phyloP scores from a whole-genome alignment of 2,797 vertebrate species.

The Stomatorhinus walkeri region DNA sequence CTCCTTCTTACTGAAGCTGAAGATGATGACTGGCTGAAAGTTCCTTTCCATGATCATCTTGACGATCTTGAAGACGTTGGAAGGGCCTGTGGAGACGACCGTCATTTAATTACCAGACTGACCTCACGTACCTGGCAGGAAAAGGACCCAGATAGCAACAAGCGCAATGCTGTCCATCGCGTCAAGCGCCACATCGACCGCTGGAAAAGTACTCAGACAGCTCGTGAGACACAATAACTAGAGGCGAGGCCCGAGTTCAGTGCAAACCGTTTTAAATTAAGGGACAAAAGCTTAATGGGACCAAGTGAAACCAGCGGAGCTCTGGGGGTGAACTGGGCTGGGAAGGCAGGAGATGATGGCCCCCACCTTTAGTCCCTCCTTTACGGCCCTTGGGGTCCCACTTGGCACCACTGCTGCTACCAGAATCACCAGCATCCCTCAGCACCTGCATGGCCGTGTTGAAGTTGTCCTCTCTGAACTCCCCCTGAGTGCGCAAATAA shows the following conservation, averaged over 20 bases:
- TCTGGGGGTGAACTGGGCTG: neutral
- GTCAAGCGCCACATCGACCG: neutral
- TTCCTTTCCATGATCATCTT: constrained; percentile 99
- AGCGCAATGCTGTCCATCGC: neutral
- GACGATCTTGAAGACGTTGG: constrained; percentile 97
- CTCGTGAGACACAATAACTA: too few species aligned
- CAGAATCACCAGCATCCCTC: constrained; percentile 79
- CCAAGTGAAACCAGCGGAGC: neutral
- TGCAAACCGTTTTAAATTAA: neutral
- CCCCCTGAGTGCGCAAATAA: constrained; percentile 63
- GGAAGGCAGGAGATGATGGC: neutral
- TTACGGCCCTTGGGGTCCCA: constrained; percentile 87
- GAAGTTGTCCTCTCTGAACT: constrained; percentile 98
- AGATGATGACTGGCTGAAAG: constrained; percentile 98
- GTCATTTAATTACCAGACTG: neutral
- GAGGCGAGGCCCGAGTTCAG: neutral
- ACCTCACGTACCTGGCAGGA: neutral
- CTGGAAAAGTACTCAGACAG: neutral
- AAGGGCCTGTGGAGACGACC: constrained; percentile 66
- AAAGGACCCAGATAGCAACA: neutral
- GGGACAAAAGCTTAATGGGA: neutral
- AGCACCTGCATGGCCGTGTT: constrained; percentile 99
- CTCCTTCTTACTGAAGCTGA: constrained; percentile 97
- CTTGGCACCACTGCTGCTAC: constrained; percentile 50
- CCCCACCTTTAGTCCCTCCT: constrained; percentile 87